These are phyloP conservation scores for Halyomorpha halys DNA, from an alignment of 1,140 invertebrate genomes.

Conservation along the genomic window DNA sequence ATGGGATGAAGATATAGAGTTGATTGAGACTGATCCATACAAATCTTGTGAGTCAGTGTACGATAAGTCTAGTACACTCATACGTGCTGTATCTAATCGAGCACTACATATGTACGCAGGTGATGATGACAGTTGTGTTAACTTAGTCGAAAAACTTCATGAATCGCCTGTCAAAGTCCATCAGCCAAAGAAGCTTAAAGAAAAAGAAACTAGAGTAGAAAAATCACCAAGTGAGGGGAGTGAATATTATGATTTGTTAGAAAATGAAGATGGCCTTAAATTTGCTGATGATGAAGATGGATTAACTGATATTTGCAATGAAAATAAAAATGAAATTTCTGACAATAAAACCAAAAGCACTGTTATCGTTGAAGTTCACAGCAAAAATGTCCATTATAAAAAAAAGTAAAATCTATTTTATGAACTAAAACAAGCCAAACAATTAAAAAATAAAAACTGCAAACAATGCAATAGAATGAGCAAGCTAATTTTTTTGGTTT, in stretches of 20 bases:
- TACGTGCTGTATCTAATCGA: slow-evolving; percentile 32
- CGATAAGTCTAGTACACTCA: slow-evolving; percentile 29
- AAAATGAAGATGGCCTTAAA: slow-evolving; percentile 39
- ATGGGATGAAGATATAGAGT: slow-evolving; percentile 27
- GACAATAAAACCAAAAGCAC: slow-evolving; percentile 19
- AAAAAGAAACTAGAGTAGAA: slow-evolving; percentile 36
- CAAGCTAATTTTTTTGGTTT: no score
- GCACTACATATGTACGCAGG: slow-evolving; percentile 22
- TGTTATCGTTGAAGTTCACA: slow-evolving; percentile 20
- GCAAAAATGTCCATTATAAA: slow-evolving; percentile 16
- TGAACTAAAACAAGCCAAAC: no score
- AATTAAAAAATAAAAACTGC: no score
- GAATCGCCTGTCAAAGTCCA: slow-evolving; percentile 35
- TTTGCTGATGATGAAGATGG: slow-evolving; percentile 43
- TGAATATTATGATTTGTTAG: slow-evolving; percentile 37
- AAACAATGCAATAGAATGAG: no score
- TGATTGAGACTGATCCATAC: slow-evolving; percentile 4
- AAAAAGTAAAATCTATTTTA: slow-evolving; percentile 1
- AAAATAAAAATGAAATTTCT: not conserved
- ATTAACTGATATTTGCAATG: slow-evolving; percentile 26
- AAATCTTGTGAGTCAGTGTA: slow-evolving; percentile 26
- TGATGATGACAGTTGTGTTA: slow-evolving; percentile 24
- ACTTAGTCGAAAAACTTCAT: slow-evolving; percentile 31
- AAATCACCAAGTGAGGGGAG: slow-evolving; percentile 32
- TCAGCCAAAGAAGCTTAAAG: slow-evolving; percentile 30